Base-by-base conservation (phyloP, 1,140 invertebrate genomes). In the Pinna nobilis region DNA sequence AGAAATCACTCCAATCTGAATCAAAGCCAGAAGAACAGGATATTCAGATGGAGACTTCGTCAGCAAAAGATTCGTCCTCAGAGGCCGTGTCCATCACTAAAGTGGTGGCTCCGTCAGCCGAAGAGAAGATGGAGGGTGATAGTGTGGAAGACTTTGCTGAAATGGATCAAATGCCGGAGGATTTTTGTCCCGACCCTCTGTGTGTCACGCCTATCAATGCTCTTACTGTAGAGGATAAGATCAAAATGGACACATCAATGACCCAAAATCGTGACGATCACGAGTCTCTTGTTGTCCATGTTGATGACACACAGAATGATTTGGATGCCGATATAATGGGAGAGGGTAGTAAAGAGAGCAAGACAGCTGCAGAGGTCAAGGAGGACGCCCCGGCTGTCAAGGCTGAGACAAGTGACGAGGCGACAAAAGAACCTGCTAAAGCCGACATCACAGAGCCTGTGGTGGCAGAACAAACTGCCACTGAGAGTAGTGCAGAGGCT, bases 271-370 rank as follows among this genome's bases (percentile, higher is more conserved):
- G 39, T 28, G 39, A 50, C 15, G 82, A 84, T 50, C 72, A 85
- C 53, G 81, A 84, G 32, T 87, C 87, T 7, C 76, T 88, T 44
- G 84, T 86, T 64, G 86, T 88, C 11, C 80, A 84, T 73, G 85
- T 86, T 30, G 87, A 88, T 73, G 88, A 89, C 64, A 86, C 83
- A 9, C 83, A 86, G 63, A 87, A 84, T 74, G 86, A 89, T 39
- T 77, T 89, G 0, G 88, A 89, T 72, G 78, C 78, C 57, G 86
- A 88, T 57, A 66, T 86, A 7, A 44, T 82, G 55, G 75, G 44
- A 79, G 71, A 41, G 33, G 33, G 44, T 64, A 68, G 23, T 53
- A 28, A n/a, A 5, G 60, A 33, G 3, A 66, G 28, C n/a, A 63
- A 73, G 15, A 65, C 65, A 74, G 30, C 55, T n/a, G 71, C n/a